Conservation (phyloP, 1,140 invertebrate species). For the Piezodorus guildinii region DNA sequence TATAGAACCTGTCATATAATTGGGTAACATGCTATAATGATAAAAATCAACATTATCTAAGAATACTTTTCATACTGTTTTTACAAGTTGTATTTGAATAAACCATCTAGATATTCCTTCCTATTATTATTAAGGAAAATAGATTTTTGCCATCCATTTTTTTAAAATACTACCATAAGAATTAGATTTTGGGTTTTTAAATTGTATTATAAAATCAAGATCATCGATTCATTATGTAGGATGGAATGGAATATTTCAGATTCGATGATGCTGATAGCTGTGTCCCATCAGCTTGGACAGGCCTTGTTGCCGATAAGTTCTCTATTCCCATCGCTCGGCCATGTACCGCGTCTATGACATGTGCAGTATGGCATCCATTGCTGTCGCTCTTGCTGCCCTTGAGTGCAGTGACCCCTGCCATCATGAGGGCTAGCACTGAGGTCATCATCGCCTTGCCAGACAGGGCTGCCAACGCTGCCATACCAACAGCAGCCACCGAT, state of each 20-base stretch:
- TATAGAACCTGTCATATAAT: too few relatives aligned
- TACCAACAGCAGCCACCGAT: constrained; percentile 56
- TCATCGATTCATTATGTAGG: too few relatives aligned
- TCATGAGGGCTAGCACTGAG: constrained; percentile 59
- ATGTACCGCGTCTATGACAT: constrained; percentile 13
- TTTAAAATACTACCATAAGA: too few relatives aligned
- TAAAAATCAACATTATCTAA: too few relatives aligned
- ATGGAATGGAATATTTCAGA: not conserved
- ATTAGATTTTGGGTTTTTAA: too few relatives aligned
- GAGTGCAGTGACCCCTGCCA: constrained; percentile 61
- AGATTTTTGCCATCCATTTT: too few relatives aligned
- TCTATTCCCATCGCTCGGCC: not conserved
- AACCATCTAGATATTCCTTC: too few relatives aligned
- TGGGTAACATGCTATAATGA: too few relatives aligned
- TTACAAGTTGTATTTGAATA: too few relatives aligned
- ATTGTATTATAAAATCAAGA: too few relatives aligned
- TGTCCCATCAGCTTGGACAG: not conserved
- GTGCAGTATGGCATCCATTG: not conserved
- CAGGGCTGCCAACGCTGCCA: constrained; percentile 58
- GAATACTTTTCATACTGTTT: too few relatives aligned
- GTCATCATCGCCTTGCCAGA: constrained; percentile 75
- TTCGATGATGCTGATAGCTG: not conserved
- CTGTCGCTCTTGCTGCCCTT: constrained; percentile 30
- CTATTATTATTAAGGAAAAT: too few relatives aligned
- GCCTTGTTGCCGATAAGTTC: not conserved